Evolutionary conservation across 2,888 invertebrate species (phyloP).

Genomic region (Trachelus stipa): DNA sequence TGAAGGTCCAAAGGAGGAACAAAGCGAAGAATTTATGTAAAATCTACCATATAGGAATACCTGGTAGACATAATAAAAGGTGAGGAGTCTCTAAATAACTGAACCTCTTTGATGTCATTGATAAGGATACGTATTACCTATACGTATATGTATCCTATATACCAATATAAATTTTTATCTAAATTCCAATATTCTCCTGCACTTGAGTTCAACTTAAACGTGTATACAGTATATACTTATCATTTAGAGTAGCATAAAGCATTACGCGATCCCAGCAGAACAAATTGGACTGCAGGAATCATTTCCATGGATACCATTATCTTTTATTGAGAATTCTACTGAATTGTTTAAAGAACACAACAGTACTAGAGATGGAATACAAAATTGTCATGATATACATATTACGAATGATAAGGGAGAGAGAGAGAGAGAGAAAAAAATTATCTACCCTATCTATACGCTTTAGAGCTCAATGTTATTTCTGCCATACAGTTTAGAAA

Average conservation of each 20-base stretch:
- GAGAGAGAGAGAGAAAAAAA: too few relatives aligned
- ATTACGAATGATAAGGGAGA: too few relatives aligned
- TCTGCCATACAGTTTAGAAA: neutral
- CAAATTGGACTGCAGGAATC: neutral
- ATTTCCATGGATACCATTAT: constrained; percentile 7
- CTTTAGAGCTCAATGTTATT: neutral
- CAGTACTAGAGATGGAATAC: neutral
- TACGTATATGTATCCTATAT: neutral
- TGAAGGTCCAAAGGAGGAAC: neutral
- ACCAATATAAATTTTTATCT: neutral
- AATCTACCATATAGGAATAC: neutral
- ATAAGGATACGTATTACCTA: neutral
- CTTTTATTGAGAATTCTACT: neutral
- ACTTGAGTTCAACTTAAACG: neutral
- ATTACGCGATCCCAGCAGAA: neutral
- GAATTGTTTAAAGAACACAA: neutral
- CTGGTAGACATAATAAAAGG: neutral
- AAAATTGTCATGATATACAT: too few relatives aligned
- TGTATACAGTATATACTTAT: neutral
- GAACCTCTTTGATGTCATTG: neutral
- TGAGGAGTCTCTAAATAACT: neutral
- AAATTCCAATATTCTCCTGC: neutral
- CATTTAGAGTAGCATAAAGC: neutral
- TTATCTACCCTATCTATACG: neutral
- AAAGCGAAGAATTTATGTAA: neutral